Conservation (phyloP, 2,113 vertebrate species). For the Fukomys damarensis region DNA sequence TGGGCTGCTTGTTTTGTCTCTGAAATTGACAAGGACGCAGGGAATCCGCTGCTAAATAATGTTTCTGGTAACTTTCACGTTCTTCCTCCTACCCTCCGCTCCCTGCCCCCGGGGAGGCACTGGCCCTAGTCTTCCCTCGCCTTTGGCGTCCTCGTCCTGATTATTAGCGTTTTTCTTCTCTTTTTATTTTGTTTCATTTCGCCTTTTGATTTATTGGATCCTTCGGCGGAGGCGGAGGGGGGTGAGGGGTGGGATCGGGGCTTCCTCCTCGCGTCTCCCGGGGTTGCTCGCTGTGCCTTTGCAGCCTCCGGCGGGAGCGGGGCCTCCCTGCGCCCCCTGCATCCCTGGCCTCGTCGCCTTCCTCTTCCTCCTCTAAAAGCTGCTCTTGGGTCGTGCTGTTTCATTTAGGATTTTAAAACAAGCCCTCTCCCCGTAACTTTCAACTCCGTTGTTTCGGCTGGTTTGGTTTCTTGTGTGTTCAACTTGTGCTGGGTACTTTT, state of each 20-base stretch:
- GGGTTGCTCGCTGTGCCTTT: slow-evolving; percentile 77
- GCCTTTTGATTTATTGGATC: slow-evolving; percentile 81
- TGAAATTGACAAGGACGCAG: slow-evolving; percentile 89
- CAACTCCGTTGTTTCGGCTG: slow-evolving; percentile 74
- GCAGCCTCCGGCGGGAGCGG: slow-evolving; percentile 77
- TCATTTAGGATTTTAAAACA: slow-evolving; percentile 26
- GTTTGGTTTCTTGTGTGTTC: slow-evolving; percentile 83
- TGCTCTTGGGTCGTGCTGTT: slow-evolving; percentile 44
- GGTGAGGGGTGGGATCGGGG: slow-evolving; percentile 77
- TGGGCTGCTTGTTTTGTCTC: slow-evolving; percentile 85
- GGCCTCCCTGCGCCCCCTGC: slow-evolving; percentile 68
- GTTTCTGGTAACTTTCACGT: slow-evolving; percentile 96
- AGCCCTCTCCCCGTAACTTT: slow-evolving; percentile 64
- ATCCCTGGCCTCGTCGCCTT: slow-evolving; percentile 72
- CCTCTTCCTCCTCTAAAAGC: slow-evolving; percentile 58
- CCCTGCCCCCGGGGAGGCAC: slow-evolving; percentile 77
- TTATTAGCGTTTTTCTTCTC: slow-evolving; percentile 77
- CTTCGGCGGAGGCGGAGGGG: slow-evolving; percentile 77
- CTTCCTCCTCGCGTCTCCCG: slow-evolving; percentile 82
- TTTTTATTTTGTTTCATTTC: slow-evolving; percentile 85
- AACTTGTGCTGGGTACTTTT: slow-evolving; percentile 82
- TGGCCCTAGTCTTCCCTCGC: slow-evolving; percentile 65
- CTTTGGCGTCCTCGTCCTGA: slow-evolving; percentile 75
- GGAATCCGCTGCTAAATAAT: slow-evolving; percentile 90
- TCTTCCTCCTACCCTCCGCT: slow-evolving; percentile 83